Conservation (phyloP, 1,140 invertebrate genomes). For the Schlechtendalia chinensis region DNA sequence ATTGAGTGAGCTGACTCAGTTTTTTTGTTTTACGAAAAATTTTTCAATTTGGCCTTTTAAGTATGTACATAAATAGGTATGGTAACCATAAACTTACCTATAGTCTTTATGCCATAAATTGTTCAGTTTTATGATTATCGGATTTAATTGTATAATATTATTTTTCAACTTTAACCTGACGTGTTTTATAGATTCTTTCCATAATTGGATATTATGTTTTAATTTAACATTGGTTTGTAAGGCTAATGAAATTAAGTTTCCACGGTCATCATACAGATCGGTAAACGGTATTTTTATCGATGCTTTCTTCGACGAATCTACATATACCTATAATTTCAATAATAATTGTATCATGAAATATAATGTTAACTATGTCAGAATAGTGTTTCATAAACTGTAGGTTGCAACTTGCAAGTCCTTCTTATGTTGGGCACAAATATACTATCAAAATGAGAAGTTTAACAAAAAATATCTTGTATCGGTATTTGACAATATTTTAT, state of each 20-base stretch:
- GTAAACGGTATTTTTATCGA: not conserved
- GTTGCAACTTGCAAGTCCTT: not conserved
- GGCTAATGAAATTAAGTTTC: not conserved
- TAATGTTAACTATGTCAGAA: not conserved
- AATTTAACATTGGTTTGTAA: not conserved
- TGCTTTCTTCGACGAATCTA: not conserved
- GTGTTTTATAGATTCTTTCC: not conserved
- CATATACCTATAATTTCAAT: not conserved
- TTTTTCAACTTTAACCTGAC: not conserved
- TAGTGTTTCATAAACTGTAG: not conserved
- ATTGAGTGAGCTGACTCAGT: no score
- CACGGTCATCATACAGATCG: not conserved
- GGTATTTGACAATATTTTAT: no score
- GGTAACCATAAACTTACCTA: not conserved
- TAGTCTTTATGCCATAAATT: not conserved
- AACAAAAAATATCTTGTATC: no score
- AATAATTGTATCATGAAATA: not conserved
- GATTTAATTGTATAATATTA: not conserved
- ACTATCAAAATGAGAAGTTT: not conserved
- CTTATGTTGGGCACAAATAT: not conserved
- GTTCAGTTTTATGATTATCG: not conserved
- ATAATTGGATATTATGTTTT: not conserved
- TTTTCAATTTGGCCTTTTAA: no score
- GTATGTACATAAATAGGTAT: no score
- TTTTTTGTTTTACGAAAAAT: no score